A percentile compares a stretch with the other conserved stretches of the same genome.
phyloP scores from a whole-genome alignment of 2,113 vertebrate species.

The Mobula hypostoma region DNA sequence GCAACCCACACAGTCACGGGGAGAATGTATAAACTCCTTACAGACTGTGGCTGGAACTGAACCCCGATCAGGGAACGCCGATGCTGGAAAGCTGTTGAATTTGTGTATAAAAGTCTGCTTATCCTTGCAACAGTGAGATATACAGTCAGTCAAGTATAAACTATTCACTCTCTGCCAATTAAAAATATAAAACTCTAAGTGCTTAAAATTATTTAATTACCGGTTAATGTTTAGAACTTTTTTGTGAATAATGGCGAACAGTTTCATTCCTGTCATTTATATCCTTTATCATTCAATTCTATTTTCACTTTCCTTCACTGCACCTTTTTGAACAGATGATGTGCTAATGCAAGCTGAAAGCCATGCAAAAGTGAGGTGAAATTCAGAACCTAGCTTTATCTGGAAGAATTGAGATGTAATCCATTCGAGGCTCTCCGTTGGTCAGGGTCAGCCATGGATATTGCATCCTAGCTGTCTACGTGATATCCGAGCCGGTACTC shows the following conservation, averaged over 20 bases:
- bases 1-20: no score
- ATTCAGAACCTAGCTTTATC: no score
- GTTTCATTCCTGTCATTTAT: background rate
- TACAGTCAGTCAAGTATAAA: background rate
- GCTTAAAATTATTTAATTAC: background rate
- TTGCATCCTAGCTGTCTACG: no score
- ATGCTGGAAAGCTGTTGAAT: background rate
- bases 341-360: background rate
- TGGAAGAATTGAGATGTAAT: background rate
- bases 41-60: no score
- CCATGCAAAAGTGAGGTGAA: background rate
- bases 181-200: background rate
- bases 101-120: background rate
- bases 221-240: background rate
- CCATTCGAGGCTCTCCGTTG: background rate
- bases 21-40: no score
- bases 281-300: background rate
- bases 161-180: background rate
- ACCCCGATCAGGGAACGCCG: no score
- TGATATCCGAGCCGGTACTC: no score
- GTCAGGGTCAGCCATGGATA: no score
- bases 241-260: background rate
- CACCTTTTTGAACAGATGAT: background rate
- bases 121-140: background rate
- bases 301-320: background rate